Evolutionary conservation across 92 coral and sea anemone genomes (phyloP).

Genomic region (Scolanthus callimorphus): DNA sequence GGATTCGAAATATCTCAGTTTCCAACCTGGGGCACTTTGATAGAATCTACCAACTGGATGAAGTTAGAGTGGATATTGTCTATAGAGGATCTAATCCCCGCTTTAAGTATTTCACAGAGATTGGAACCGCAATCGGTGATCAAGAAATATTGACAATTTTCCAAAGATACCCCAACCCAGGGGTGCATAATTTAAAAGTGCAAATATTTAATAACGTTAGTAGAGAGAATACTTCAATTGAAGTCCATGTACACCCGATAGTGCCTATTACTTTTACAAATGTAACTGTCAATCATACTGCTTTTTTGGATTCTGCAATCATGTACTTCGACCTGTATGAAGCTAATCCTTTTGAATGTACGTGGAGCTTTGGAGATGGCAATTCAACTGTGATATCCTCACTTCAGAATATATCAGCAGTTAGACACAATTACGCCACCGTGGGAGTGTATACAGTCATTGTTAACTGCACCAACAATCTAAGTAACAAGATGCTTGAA

Average conservation of each 20-base stretch:
- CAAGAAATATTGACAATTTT: conserved; percentile 18
- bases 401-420: conserved; percentile 18
- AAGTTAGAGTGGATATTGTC: conserved; percentile 19
- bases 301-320: conserved; percentile 13
- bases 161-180: conserved; percentile 32
- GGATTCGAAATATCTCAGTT: conserved; percentile 11
- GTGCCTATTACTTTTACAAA: conserved; percentile 13
- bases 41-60: conserved; percentile 48
- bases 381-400: conserved; percentile 26
- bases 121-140: conserved; percentile 22
- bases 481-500: conserved; percentile 16
- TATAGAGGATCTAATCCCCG: conserved; percentile 39
- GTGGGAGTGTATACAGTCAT: conserved; percentile 17
- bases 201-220: conserved; percentile 55
- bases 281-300: conserved; percentile 15
- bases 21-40: conserved; percentile 34
- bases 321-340: conserved; percentile 27
- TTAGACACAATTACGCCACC: conserved; percentile 21
- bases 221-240: conserved; percentile 8
- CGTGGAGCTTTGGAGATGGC: conserved; percentile 60
- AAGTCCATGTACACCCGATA: conserved; percentile 11
- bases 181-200: conserved; percentile 26
- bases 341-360: conserved; percentile 54
- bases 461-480: conserved; percentile 46
- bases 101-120: conserved; percentile 23